Evolutionary conservation across 1,140 invertebrate species (phyloP), one percentile per base, ranked within the genome.

Genomic region (Drosophila lini): DNA sequence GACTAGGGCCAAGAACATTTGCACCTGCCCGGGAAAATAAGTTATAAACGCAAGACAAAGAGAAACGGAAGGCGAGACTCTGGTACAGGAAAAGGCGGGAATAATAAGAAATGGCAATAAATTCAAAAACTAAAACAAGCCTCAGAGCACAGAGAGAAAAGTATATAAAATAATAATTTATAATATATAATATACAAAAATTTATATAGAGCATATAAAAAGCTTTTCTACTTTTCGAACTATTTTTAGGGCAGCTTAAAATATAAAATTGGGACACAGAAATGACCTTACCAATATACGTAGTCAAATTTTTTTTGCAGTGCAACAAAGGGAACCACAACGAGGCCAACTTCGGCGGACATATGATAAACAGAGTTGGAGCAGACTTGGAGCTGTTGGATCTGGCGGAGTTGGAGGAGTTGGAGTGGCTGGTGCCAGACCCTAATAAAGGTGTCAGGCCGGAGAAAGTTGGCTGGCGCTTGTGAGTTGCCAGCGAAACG

Each of bases 31-130:
- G 57, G 56, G 48, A 78, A 88, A 88, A 83, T 88, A 89, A 80
- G 83, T 80, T 89, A 89, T 88, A 88, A 88, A 89, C 69, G 80
- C 74, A 81, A 85, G 82, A 85, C 82, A 81, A 86, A 71, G 64
- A 56, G 45, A 47, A 63, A 42, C 34, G 71, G 32, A 68, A 31
- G 28, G 64, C 13, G 48, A 34, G 64, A 64, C 62, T 67, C 36
- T 16, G 65, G 45, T 36, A 32, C 31, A 34, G 61, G 60, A 42
- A 69, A 19, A 36, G 57, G 57, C 22, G 59, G 69, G 64, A 73
- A 78, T 86, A 89, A 78, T 89, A 81, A 78, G 75, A 89, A 88
- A 89, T 84, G 78, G 84, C 84, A 89, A 88, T 88, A 88, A 88
- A 89, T 88, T 88, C 84, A 89, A 88, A 70, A 89, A 88, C 84